Evolutionary conservation across 2,888 invertebrate genomes (phyloP).

Genomic region (Dryocosmus kuriphilus): DNA sequence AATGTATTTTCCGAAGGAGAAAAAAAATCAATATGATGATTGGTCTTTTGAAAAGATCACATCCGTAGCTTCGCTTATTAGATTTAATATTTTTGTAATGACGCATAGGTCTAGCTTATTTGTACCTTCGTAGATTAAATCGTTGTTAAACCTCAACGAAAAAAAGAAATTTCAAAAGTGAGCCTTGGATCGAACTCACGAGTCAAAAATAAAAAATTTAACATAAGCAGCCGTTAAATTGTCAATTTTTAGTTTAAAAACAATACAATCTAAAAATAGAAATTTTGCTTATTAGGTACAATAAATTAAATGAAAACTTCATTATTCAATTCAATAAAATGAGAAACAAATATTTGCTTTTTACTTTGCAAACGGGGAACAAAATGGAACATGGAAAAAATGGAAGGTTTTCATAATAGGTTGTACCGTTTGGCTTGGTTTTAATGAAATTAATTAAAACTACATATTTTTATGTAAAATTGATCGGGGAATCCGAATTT

Average conservation of each 20-base stretch:
- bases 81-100: conserved; percentile 78
- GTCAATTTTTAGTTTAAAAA: too few relatives aligned
- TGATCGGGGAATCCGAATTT: too few relatives aligned
- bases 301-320: neutral
- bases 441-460: too few relatives aligned
- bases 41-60: conserved; percentile 55
- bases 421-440: too few relatives aligned
- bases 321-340: neutral
- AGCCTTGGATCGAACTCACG: conserved; percentile 1
- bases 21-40: conserved; percentile 39
- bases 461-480: too few relatives aligned
- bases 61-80: conserved; percentile 75
- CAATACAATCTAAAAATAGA: neutral
- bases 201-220: neutral
- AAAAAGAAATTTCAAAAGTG: conserved; percentile 25
- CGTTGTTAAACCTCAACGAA: conserved; percentile 48
- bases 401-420: too few relatives aligned
- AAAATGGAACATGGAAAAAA: too few relatives aligned
- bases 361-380: conserved; percentile 30
- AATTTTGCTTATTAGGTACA: neutral
- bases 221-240: too few relatives aligned
- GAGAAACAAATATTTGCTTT: neutral
- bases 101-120: conserved; percentile 73
- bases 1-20: conserved; percentile 64
- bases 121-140: conserved; percentile 65